Evolutionary conservation across 2,113 vertebrate genomes (phyloP), one percentile per base, ranked within the genome.

Genomic region (Condylura cristata): DNA sequence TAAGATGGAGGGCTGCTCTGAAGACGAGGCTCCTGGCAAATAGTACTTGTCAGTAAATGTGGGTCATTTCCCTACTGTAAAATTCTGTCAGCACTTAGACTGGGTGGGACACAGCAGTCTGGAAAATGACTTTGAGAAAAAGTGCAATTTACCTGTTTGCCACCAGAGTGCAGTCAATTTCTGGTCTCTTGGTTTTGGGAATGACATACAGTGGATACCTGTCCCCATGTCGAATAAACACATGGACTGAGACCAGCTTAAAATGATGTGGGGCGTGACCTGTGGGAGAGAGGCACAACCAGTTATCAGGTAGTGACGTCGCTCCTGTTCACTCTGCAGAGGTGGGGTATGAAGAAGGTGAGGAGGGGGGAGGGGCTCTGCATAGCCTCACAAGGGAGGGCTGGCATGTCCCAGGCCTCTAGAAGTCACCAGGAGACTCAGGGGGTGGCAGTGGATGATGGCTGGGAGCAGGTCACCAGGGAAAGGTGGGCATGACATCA

Each of bases 211-310:
- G 98, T 0, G 99, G 99, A 86, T 99, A 99, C 79, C 99, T 98
- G 97, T 99, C 99, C 0, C 99, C 99, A 5, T 99, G 99, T 32
- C 99, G 99, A 97, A 99, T 99, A 98, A 99, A 98, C 97, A 99
- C 99, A 6, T 99, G 99, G 74, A 99, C 99, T 0, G 99, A 99
- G 83, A 99, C 97, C 93, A 99, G 98, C 97, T 99, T 99, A 96
- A 99, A 99, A 96, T 99, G 99, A 44, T 99, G 99, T 26, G 99
- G 99, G 86, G 99, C 99, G 53, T 99, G 99, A 97, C 99, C 99
- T 99, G 97, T 26, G 16, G 51, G 79, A 82, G 56, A 93, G 39
- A 66, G 37, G 26, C 6, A 61, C 2, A 24, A 16, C 39, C 20
- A 34, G 44, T 18, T 34, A 86, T 18, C 18, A 39, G 41, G 51